Base-by-base conservation (phyloP, 2,888 invertebrate genomes). In the Agonum fuliginosum region DNA sequence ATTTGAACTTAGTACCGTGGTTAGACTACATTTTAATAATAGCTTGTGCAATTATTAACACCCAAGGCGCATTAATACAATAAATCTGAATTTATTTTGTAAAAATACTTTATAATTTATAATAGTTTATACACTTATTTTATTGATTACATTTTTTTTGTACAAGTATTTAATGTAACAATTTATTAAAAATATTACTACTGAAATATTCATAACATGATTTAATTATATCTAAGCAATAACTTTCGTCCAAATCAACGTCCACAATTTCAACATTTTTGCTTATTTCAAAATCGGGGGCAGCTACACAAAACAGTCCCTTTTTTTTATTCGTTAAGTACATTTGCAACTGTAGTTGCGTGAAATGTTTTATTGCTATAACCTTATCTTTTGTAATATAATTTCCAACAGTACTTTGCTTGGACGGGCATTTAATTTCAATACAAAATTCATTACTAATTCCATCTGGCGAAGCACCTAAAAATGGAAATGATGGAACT, bases 321-420 rank as follows among this genome's bases (percentile, higher is more conserved):
- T 46, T 77, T 46, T 77, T 77, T 73, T 48, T 75, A 19, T 74
- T 43, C 4, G 43, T 43, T 10, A 80, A 48, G 58, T 54, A 70
- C 81, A 82, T 82, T 76, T 82, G 80, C 3, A 81, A 24, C 62
- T 81, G 78, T 19, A 81, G 41, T 70, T 81, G 81, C 6, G 77
- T 6, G 1, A 34, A 34, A 4, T 2, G 8, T 34, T 34, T 34
- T 1, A 4, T 34, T 2, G 3, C 2, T 4, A 34, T 34, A 10
- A 4, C 8, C 1, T n/a, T 6, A 8, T 6, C 8, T 8, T 2
- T 2, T 4, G 34, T 34, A 1, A 34, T 34, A 8, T 34, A 34
- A 34, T 34, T 34, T 8, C 10, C 2, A 6, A 34, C 34, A 10
- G 34, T 34, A 2, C n/a, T 34, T 6, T 34, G 10, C 8, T 2